phyloP scores from a whole-genome alignment of 2,113 vertebrate species.

The Tragelaphus buxtoni region DNA sequence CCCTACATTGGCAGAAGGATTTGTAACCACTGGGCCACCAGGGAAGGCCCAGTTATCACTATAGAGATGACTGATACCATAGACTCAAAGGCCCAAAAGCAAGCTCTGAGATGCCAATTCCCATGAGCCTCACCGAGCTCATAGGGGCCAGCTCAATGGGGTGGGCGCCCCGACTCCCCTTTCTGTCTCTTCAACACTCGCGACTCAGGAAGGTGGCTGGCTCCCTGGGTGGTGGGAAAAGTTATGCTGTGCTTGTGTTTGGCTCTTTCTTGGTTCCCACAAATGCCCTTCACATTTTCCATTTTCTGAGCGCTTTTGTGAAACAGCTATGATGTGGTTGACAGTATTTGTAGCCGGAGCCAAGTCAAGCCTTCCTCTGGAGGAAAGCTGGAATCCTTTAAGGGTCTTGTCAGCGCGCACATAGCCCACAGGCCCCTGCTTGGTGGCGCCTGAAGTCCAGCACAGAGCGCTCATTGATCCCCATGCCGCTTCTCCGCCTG shows the following conservation, averaged over 20 bases:
- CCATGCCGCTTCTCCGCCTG: accelerated
- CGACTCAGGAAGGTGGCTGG: conserved; percentile 23
- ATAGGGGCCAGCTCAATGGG: background rate
- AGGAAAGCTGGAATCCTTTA: conserved; percentile 47
- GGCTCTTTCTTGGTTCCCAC: conserved; percentile 52
- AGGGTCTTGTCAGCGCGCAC: background rate
- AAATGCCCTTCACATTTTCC: conserved; percentile 61
- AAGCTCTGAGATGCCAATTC: background rate
- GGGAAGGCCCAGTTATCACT: background rate
- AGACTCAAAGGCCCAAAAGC: background rate
- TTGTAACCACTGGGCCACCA: background rate
- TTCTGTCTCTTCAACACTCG: background rate
- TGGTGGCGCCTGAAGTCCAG: background rate
- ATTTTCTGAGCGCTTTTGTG: conserved; percentile 54
- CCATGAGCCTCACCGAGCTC: background rate
- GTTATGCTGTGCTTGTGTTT: conserved; percentile 25
- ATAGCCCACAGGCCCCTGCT: background rate
- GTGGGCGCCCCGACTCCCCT: background rate
- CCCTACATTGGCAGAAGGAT: background rate
- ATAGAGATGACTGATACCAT: background rate
- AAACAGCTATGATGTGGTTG: conserved; percentile 63
- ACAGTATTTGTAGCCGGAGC: conserved; percentile 24
- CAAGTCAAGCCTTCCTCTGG: conserved; percentile 60
- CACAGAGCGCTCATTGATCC: background rate
- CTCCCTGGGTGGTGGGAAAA: conserved; percentile 53